phyloP scores from a whole-genome alignment of 2,113 vertebrate species.

The Galemys pyrenaicus region DNA sequence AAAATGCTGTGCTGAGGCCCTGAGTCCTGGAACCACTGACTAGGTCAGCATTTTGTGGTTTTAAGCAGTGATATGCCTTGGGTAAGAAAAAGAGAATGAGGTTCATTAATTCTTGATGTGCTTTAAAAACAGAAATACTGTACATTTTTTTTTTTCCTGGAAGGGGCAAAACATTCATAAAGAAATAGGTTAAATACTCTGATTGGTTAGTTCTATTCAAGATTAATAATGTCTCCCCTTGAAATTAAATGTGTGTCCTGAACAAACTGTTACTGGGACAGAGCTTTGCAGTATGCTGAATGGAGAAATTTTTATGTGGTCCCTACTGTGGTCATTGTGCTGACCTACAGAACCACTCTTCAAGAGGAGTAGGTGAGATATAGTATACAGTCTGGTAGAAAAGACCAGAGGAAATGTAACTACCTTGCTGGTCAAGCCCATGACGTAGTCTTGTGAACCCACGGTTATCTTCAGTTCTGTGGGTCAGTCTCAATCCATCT shows the following conservation, averaged over 20 bases:
- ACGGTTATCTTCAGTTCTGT: neutral
- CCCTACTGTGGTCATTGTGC: neutral
- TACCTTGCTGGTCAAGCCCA: rapidly evolving
- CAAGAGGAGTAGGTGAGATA: neutral
- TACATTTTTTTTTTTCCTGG: neutral
- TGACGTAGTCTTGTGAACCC: neutral
- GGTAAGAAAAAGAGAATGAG: slow-evolving; percentile 69
- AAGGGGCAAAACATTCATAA: slow-evolving; percentile 27
- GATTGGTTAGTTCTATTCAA: slow-evolving; percentile 11
- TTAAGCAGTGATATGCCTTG: slow-evolving; percentile 45
- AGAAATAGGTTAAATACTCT: slow-evolving; percentile 45
- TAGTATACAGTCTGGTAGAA: neutral
- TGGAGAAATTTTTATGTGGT: neutral
- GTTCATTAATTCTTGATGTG: slow-evolving; percentile 76
- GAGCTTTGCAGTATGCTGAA: neutral
- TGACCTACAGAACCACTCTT: neutral
- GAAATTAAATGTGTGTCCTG: neutral
- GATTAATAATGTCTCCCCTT: neutral
- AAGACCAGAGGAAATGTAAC: neutral
- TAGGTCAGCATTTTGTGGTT: slow-evolving; percentile 73
- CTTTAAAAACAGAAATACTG: slow-evolving; percentile 61
- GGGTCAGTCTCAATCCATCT: neutral
- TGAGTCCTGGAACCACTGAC: slow-evolving; percentile 63
- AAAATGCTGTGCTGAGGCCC: slow-evolving; percentile 67
- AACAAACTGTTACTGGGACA: neutral